phyloP scores from a whole-genome alignment of 2,113 vertebrate species.

The Centropristis striata region DNA sequence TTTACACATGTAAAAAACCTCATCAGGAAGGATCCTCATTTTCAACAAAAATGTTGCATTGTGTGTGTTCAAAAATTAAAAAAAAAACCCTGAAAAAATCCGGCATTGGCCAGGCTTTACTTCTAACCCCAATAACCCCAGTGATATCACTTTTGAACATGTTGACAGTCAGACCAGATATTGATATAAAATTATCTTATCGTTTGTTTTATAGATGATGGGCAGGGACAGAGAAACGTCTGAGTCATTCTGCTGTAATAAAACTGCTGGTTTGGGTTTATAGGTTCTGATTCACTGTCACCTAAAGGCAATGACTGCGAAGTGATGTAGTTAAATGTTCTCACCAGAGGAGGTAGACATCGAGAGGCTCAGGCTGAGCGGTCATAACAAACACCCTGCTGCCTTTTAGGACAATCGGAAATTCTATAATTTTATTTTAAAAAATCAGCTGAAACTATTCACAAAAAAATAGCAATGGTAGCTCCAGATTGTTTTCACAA shows the following conservation, averaged over 20 bases:
- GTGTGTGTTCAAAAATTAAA: too few species aligned
- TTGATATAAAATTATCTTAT: background rate
- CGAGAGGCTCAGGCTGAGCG: background rate
- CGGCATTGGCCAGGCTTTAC: background rate
- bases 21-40: too few species aligned
- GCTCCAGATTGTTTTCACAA: too few species aligned
- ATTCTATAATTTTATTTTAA: background rate
- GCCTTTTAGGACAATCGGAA: slow-evolving; percentile 1
- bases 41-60: too few species aligned
- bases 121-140: too few species aligned
- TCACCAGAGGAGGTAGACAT: slow-evolving; percentile 25
- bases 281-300: background rate
- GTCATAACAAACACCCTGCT: slow-evolving; percentile 25
- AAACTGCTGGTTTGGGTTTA: background rate
- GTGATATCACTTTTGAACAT: background rate
- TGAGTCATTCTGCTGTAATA: background rate
- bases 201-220: background rate
- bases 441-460: background rate
- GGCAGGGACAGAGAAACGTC: background rate
- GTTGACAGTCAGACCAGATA: background rate
- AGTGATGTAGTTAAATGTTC: background rate
- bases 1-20: too few species aligned
- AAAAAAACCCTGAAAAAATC: background rate
- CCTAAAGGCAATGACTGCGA: background rate
- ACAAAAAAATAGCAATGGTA: too few species aligned